phyloP scores from a whole-genome alignment of 2,888 invertebrate genomes.

The Stenichneumon culpator region DNA sequence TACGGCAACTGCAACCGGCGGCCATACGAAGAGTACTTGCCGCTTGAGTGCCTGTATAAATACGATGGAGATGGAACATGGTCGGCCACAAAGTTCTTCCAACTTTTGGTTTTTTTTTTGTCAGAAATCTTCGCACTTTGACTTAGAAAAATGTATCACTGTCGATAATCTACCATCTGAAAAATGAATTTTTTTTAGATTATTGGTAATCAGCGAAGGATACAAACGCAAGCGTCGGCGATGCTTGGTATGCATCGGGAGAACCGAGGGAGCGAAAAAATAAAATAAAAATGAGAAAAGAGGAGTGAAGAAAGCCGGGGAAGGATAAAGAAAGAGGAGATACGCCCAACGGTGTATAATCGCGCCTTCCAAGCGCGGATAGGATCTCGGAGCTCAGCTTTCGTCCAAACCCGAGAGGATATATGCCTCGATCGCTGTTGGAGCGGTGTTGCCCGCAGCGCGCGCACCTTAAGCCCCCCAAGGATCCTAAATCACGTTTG shows the following conservation, averaged over 20 bases:
- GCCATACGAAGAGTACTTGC: neutral
- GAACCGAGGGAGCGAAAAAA: neutral
- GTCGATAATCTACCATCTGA: neutral
- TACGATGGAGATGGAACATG: neutral
- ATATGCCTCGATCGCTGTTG: conserved; percentile 56
- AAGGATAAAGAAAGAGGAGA: conserved; percentile 41
- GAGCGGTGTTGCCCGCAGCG: conserved; percentile 40
- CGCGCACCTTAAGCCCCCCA: conserved; percentile 65
- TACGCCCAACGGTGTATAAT: conserved; percentile 64
- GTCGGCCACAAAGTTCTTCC: neutral
- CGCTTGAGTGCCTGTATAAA: conserved; percentile 20
- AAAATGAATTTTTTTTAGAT: neutral
- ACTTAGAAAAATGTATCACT: neutral
- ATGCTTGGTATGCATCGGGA: conserved; percentile 1
- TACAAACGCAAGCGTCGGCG: neutral
- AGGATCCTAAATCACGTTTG: conserved; percentile 83
- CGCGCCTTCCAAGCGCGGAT: conserved; percentile 54
- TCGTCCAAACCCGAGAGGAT: conserved; percentile 46
- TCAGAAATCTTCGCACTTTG: neutral
- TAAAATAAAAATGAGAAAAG: conserved; percentile 17
- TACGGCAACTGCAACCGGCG: neutral
- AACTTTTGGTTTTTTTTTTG: neutral
- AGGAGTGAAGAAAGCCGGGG: conserved; percentile 19
- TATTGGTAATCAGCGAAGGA: neutral
- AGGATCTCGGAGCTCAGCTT: conserved; percentile 50